Percentiles rank a stretch among this genome's conserved stretches.
phyloP scores from a whole-genome alignment of 1,140 invertebrate genomes.

The Hetaerina americana region DNA sequence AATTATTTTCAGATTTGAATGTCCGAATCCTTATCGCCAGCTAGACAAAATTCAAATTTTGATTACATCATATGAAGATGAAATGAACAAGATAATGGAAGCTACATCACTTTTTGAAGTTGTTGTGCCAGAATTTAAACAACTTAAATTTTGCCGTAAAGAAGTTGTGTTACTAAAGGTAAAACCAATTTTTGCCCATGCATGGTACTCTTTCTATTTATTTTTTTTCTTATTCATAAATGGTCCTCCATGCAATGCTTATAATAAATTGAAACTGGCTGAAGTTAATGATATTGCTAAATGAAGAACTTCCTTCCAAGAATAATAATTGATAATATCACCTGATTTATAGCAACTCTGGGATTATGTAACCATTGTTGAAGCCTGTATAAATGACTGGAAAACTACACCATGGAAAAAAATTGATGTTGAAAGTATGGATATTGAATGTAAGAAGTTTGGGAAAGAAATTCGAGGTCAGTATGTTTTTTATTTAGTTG shows the following conservation, averaged over 20 bases:
- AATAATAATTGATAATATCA: background rate
- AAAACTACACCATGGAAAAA: conserved; percentile 84
- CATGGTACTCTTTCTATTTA: background rate
- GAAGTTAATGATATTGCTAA: background rate
- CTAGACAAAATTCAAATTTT: conserved; percentile 61
- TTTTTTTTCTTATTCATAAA: background rate
- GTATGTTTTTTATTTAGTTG: conserved; percentile 6
- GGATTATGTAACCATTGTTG: conserved; percentile 78
- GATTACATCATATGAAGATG: conserved; percentile 50
- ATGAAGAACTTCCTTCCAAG: background rate
- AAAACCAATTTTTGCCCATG: background rate
- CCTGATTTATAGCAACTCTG: conserved; percentile 49
- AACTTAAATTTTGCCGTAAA: conserved; percentile 54
- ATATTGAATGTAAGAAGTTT: conserved; percentile 86
- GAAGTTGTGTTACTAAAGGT: conserved; percentile 67
- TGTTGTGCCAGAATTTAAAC: conserved; percentile 64
- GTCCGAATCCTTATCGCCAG: conserved; percentile 54
- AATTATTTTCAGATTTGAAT: conserved; percentile 49
- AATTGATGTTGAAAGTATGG: conserved; percentile 87
- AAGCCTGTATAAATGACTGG: conserved; percentile 75
- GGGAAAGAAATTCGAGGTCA: conserved; percentile 61
- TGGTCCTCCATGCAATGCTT: background rate
- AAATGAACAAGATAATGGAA: conserved; percentile 51
- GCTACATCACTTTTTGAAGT: conserved; percentile 78
- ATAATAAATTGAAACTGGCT: background rate